Percentiles rank a stretch among this genome's conserved stretches.
Conservation (phyloP, 2,113 vertebrate species). For the Cyanistes caeruleus region DNA sequence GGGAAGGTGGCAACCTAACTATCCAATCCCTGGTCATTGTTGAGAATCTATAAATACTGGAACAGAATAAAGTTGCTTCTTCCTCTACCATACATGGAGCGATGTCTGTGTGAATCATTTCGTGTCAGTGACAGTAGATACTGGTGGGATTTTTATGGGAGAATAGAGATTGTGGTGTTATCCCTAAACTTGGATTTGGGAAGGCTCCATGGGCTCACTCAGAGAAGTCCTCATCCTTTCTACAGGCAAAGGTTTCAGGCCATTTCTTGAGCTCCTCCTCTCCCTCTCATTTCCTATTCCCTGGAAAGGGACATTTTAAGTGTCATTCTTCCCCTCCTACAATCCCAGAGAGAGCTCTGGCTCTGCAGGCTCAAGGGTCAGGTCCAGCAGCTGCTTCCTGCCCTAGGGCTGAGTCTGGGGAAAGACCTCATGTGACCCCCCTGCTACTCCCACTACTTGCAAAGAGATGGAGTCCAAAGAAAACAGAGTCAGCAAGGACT, state of each 20-base stretch:
- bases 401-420: accelerated
- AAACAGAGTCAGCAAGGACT: neutral
- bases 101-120: no score
- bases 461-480: neutral
- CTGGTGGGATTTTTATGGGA: neutral
- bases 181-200: accelerated
- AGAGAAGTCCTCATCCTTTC: neutral
- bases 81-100: no score
- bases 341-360: neutral
- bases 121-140: neutral
- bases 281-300: neutral
- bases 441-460: accelerated
- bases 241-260: neutral
- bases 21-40: no score
- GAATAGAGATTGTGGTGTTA: neutral
- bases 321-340: neutral
- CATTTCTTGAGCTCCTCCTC: neutral
- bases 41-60: no score
- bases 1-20: no score
- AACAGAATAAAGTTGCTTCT: no score
- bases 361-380: accelerated
- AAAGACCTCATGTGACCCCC: neutral
- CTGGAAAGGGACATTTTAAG: neutral
- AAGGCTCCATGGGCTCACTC: neutral
- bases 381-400: neutral